Base-by-base conservation (phyloP, 1,140 invertebrate species). In the Diploscapter pachys region DNA sequence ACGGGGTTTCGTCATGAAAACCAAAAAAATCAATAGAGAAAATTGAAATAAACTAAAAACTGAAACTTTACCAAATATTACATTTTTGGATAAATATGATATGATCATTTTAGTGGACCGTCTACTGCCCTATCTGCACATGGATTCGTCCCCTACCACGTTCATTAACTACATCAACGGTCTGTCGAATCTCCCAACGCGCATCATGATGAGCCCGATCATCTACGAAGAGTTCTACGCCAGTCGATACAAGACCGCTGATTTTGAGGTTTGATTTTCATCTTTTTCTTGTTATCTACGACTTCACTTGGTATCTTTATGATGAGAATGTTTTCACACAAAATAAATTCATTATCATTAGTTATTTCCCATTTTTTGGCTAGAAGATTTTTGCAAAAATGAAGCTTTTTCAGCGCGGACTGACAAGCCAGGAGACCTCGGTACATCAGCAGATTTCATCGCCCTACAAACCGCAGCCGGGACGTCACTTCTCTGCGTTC, bases 181-280 rank as follows among this genome's bases (percentile, higher is more conserved):
- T 8, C 50, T 74, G 55, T 67, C 73, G 48, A 67, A 74, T 49
- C 53, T 74, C 13, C 73, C 73, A 57, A 67, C 73, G 13, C 31
- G 73, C 54, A 74, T 74, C 65, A 74, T 74, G 73, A 65, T 74
- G 3, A 57, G 63, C 11, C 13, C 65, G 4, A 67, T 74, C 4
- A 69, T 74, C 9, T 69, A 53, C 64, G 73, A 74, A 50, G 73
- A 74, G 49, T 74, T 74, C 66, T 66, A 74, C 50, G 64, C 50
- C 51, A 55, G 52, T 6, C 9, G 66, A 11, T 50, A 64, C 9
- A 64, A 68, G 51, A 5, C 66, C 5, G 48, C 52, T 55, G 49
- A 68, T 55, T 5, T 6, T n/a, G 53, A 52, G 9, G 49, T 52
- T n/a, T 65, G 31, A 49, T 8, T 50, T 8, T 65, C 31, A 65